Conservation (phyloP, 2,113 vertebrate species). For the Collichthys lucidus region DNA sequence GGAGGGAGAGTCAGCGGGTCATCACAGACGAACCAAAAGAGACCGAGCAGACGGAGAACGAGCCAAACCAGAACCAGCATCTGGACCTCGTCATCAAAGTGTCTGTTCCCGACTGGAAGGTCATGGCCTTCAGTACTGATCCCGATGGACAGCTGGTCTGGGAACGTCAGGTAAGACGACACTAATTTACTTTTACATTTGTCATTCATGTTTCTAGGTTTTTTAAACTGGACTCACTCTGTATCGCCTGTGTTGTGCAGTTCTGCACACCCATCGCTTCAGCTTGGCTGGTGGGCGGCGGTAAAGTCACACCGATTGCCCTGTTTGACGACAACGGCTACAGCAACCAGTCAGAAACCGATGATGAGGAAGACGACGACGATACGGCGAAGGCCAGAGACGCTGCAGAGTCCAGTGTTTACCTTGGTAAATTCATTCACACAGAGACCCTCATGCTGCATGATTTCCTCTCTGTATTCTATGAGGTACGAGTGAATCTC, state of each 20-base stretch:
- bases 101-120: constrained; percentile 97
- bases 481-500: not conserved
- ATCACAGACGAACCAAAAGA: constrained; percentile 87
- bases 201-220: not conserved
- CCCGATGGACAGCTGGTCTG: constrained; percentile 91
- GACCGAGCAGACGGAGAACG: constrained; percentile 69
- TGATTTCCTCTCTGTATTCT: not conserved
- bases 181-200: not conserved
- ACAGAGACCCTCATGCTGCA: too few relatives aligned
- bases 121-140: constrained; percentile 93
- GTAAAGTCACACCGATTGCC: constrained; percentile 94
- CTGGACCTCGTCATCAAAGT: constrained; percentile 95
- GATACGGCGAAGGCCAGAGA: constrained; percentile 88
- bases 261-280: constrained; percentile 98
- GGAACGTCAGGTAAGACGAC: constrained; percentile 92
- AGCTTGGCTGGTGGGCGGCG: constrained; percentile 95
- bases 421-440: constrained; percentile 86
- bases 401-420: constrained; percentile 93
- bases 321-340: constrained; percentile 96
- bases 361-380: constrained; percentile 91
- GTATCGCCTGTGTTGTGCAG: constrained; percentile 67
- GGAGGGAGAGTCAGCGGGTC: constrained; percentile 87
- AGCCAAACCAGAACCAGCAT: constrained; percentile 85
- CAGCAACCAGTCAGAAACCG: constrained; percentile 75
- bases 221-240: not conserved